Evolutionary conservation across 2,797 vertebrate genomes (phyloP), one percentile per base, ranked within the genome.

Genomic region (Valencia hispanica): DNA sequence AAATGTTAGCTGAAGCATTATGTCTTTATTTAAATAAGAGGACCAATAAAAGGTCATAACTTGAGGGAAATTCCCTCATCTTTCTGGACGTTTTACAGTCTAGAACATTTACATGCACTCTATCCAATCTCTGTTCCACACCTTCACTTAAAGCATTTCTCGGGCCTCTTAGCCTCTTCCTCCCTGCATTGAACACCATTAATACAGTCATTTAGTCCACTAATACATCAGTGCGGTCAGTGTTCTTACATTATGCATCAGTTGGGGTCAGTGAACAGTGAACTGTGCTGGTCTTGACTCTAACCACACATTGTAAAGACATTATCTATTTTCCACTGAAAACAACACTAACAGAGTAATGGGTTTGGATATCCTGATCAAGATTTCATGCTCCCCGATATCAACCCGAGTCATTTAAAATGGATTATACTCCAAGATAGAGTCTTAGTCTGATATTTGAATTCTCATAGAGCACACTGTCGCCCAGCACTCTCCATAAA

Each of bases 211-310:
- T 91, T 90, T 85, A 90, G 88, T 91, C 85, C 79, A 81, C 83
- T 90, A 82, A 89, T 86, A 90, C 90, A 89, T 89, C 86, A 83
- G 77, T 77, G 90, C 79, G 94, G 95, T 94, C 91, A 92, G 86
- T 68, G 78, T 87, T 91, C 84, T 80, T 95, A 79, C 91, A 95
- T 95, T 93, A 94, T 95, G 86, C 80, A 95, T 93, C 84, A 87
- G 87, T 61, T 75, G 91, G 84, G 93, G 92, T 93, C 91, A 88
- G 81, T 34, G 81, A 59, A n/a, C 77, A 78, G 30, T 92, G 91
- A 93, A 92, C 91, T 93, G 91, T 93, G 82, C 82, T 77, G 89
- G 84, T 87, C 77, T 86, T 5, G 15, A 88, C 82, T 91, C 89
- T 91, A 90, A 94, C 93, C 93, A 92, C 92, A 92, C 82, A 85